Percentiles rank a stretch among this genome's conserved stretches.
Evolutionary conservation across 2,888 invertebrate genomes (phyloP).

Genomic region (Lypha dubia): DNA sequence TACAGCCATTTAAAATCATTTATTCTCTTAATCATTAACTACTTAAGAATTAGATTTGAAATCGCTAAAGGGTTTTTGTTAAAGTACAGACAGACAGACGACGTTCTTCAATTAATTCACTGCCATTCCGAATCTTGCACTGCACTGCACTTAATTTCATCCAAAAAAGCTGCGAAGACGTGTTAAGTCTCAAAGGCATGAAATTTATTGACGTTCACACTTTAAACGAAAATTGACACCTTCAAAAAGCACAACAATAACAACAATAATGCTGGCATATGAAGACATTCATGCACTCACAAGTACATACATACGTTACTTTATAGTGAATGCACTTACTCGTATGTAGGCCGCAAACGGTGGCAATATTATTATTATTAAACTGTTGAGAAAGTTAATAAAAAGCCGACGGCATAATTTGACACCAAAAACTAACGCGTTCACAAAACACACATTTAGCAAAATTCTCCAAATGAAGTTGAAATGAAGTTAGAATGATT

Average conservation of each 20-base stretch:
- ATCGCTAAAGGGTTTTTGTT: not conserved
- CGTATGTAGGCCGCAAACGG: conserved; percentile 43
- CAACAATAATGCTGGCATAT: conserved; percentile 7
- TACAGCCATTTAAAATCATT: not conserved
- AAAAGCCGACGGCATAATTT: conserved; percentile 69
- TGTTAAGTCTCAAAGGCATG: conserved; percentile 6
- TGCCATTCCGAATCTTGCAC: not conserved
- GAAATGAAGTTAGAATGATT: conserved; percentile 8
- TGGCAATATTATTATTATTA: conserved; percentile 67
- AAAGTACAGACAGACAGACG: no score
- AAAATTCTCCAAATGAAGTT: conserved; percentile 2
- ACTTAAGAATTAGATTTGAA: conserved; percentile 26
- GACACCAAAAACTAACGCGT: conserved; percentile 62
- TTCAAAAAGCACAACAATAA: conserved; percentile 37
- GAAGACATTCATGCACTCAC: not conserved
- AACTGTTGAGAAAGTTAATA: conserved; percentile 68
- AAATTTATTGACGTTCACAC: conserved; percentile 69
- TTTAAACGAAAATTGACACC: conserved; percentile 62
- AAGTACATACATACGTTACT: no score
- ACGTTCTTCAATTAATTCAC: conserved; percentile 28
- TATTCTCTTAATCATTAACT: conserved; percentile 7
- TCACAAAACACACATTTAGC: conserved; percentile 15
- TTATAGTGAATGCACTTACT: not conserved
- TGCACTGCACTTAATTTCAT: not conserved
- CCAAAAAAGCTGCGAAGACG: conserved; percentile 1